A percentile compares a stretch with the other conserved stretches of the same genome.
Conservation (phyloP, 2,888 invertebrate genomes). For the Drosophila rellima region DNA sequence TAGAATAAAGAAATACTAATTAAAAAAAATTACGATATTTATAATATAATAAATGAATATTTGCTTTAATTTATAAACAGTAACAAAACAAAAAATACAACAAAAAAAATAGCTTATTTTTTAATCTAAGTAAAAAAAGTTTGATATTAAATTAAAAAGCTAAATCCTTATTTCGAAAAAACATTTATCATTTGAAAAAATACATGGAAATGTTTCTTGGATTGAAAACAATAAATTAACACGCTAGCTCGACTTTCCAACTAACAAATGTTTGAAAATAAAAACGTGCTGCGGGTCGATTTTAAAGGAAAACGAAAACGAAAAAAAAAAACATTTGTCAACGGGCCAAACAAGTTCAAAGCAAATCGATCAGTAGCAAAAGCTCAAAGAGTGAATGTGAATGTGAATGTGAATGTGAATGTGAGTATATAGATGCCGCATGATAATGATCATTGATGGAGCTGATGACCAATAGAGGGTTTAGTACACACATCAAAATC, state of each 20-base stretch:
- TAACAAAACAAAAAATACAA: no score
- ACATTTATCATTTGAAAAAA: no score
- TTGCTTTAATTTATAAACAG: no score
- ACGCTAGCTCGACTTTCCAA: conserved; percentile 57
- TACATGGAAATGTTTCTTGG: no score
- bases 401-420: conserved; percentile 19
- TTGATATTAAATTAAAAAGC: no score
- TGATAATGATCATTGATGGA: conserved; percentile 59
- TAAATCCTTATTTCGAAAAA: no score
- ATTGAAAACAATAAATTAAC: conserved; percentile 49
- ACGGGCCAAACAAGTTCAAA: conserved; percentile 56
- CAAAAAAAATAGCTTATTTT: no score
- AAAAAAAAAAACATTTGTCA: conserved; percentile 69
- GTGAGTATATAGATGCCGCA: conserved; percentile 40
- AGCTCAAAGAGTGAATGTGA: conserved; percentile 35
- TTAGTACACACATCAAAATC: conserved; percentile 75
- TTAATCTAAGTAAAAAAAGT: no score
- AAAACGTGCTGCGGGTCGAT: conserved; percentile 55
- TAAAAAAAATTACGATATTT: no score
- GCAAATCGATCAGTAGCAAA: conserved; percentile 56
- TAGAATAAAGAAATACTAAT: no score
- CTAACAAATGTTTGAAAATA: conserved; percentile 19
- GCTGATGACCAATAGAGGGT: conserved; percentile 52
- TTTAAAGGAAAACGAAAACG: conserved; percentile 14
- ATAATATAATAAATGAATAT: no score